phyloP scores from a whole-genome alignment of 2,888 invertebrate species.

The Perithous albicinctus region DNA sequence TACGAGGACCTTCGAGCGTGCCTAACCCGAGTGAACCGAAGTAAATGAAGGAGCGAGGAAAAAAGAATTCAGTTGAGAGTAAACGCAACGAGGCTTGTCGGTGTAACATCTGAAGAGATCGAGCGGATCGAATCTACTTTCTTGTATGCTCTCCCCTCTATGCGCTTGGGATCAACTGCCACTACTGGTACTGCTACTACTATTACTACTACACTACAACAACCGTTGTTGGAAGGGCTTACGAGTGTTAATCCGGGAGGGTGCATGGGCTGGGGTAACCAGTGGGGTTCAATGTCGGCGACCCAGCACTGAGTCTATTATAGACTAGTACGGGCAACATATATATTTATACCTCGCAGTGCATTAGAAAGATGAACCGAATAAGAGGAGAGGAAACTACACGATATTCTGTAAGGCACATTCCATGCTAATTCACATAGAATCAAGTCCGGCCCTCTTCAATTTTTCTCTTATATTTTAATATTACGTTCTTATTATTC shows the following conservation, averaged over 20 bases:
- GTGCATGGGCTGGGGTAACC: constrained; percentile 36
- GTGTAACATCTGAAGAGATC: constrained; percentile 60
- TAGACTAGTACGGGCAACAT: constrained; percentile 27
- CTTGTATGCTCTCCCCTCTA: constrained; percentile 11
- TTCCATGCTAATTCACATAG: too few species aligned
- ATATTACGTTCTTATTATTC: too few species aligned
- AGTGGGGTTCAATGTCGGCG: constrained; percentile 44
- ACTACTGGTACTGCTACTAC: constrained; percentile 39
- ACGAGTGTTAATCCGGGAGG: constrained; percentile 66
- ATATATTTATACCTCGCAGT: constrained; percentile 1
- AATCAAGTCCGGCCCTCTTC: too few species aligned
- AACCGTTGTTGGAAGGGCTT: constrained; percentile 65
- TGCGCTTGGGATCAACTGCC: constrained; percentile 41
- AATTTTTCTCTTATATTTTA: too few species aligned
- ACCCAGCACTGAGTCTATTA: constrained; percentile 49
- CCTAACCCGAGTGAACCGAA: constrained; percentile 55
- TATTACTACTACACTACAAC: constrained; percentile 44
- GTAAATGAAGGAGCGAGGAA: constrained; percentile 44
- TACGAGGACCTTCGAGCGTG: constrained; percentile 66
- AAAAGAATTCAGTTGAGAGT: constrained; percentile 33
- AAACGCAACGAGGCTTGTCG: constrained; percentile 60
- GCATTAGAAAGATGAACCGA: neutral
- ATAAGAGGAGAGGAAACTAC: neutral
- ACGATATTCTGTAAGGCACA: too few species aligned
- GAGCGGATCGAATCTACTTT: constrained; percentile 63